phyloP scores from a whole-genome alignment of 1,140 invertebrate species.

The Periplaneta americana region DNA sequence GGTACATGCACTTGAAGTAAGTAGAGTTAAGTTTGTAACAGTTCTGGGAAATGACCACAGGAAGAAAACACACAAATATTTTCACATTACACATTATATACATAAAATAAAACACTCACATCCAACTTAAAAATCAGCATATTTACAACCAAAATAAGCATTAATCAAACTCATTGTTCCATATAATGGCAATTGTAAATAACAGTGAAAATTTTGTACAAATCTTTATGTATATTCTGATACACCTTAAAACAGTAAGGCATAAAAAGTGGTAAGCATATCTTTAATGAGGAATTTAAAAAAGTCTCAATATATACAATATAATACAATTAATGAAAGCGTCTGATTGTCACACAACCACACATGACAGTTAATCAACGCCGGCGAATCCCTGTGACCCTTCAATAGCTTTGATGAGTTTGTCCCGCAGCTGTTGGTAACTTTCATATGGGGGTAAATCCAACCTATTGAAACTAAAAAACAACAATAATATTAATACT shows the following conservation, averaged over 20 bases:
- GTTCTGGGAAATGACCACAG: background rate
- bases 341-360: background rate
- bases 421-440: constrained; percentile 91
- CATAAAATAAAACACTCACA: background rate
- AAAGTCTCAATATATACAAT: background rate
- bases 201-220: background rate
- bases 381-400: constrained; percentile 97
- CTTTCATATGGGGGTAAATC: constrained; percentile 96
- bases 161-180: background rate
- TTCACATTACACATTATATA: background rate
- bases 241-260: background rate
- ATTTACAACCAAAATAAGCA: background rate
- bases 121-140: background rate
- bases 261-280: background rate
- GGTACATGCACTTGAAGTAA: background rate
- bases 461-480: constrained; percentile 89
- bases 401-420: constrained; percentile 95
- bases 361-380: constrained; percentile 71
- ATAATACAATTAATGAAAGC: background rate
- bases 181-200: background rate
- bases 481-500: constrained; percentile 21
- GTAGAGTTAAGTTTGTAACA: background rate
- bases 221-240: background rate
- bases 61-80: background rate
- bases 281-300: background rate